Base-by-base conservation (phyloP, 2,888 invertebrate genomes). In the Hypercompe scribonia region DNA sequence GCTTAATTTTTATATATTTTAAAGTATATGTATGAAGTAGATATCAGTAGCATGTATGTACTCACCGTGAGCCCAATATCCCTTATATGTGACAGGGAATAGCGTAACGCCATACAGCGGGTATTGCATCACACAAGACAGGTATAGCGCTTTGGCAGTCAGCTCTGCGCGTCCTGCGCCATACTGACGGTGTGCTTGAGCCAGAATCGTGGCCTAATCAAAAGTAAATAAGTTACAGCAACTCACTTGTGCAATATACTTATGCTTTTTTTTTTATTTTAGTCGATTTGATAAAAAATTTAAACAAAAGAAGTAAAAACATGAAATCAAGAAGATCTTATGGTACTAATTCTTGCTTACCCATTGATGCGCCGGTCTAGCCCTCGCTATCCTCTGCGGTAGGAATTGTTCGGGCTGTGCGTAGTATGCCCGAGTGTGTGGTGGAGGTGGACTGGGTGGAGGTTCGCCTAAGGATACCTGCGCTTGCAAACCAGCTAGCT, bases 41-140 rank as follows among this genome's bases (percentile, higher is more conserved):
- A 24, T 50, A 50, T 50, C 0, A 21, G 21, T 2, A 18, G 46
- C 4, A 46, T 18, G 15, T 42, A 50, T 31, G 69, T 42, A 33
- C 92, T 96, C 91, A 94, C 98, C 98, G 88, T 99, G 99, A 10
- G 98, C 98, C 98, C 99, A 99, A 88, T 99, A 98, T 24, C 99
- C 99, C 81, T 98, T 97, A 91, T 99, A 99, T 0, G 98, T 98
- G 76, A 99, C 99, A 21, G 97, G 97, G 94, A 98, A 98, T 88
- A 98, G 96, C 0, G 98, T 98, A 75, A 98, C 98, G 11, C 98
- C 98, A 82, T 98, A 98, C 1, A 99, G 96, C 0, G 99, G 99
- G 91, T 99, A 99, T 92, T 99, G 99, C 98, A 99, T 99, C 10
- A 99, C 99, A 88, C 99, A 99, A 0, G 99, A 98, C 78, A 99